A percentile compares a stretch with the other conserved stretches of the same genome.
phyloP scores from a whole-genome alignment of 1,140 invertebrate species.

The Thalassaphorura encarpata region DNA sequence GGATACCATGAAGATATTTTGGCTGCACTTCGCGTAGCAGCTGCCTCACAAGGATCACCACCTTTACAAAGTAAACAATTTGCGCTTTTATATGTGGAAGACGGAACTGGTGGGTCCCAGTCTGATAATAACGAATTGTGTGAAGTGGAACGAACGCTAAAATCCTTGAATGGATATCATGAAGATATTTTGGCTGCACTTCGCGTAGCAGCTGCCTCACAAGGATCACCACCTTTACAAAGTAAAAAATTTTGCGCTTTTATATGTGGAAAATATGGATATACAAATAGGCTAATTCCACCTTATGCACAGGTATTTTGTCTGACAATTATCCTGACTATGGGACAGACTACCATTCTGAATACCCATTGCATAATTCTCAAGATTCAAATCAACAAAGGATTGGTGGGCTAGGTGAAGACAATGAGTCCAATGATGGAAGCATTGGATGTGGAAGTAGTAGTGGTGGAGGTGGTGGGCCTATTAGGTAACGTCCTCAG shows the following conservation, averaged over 20 bases:
- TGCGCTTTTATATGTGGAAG: slow-evolving; percentile 55
- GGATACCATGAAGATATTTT: slow-evolving; percentile 88
- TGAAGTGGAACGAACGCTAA: slow-evolving; percentile 49
- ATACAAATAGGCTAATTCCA: too few relatives aligned
- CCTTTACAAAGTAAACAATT: too few relatives aligned
- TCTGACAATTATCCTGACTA: slow-evolving; percentile 33
- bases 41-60: slow-evolving; percentile 49
- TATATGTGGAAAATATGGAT: too few relatives aligned
- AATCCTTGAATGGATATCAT: slow-evolving; percentile 82
- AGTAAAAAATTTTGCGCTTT: too few relatives aligned
- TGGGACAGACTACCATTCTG: slow-evolving; percentile 33
- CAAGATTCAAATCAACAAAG: too few relatives aligned
- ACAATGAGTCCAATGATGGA: slow-evolving; percentile 30
- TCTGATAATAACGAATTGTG: slow-evolving; percentile 58
- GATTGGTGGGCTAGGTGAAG: slow-evolving; percentile 25
- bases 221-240: slow-evolving; percentile 37
- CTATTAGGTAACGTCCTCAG: slow-evolving; percentile 22
- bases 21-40: slow-evolving; percentile 70
- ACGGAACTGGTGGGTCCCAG: slow-evolving; percentile 61
- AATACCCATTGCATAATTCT: slow-evolving; percentile 32
- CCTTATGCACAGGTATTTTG: too few relatives aligned
- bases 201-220: slow-evolving; percentile 63
- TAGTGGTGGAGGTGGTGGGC: slow-evolving; percentile 30
- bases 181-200: slow-evolving; percentile 81
- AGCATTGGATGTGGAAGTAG: too few relatives aligned